Conservation (phyloP, 1,140 invertebrate genomes). For the Brachystomella parvula region DNA sequence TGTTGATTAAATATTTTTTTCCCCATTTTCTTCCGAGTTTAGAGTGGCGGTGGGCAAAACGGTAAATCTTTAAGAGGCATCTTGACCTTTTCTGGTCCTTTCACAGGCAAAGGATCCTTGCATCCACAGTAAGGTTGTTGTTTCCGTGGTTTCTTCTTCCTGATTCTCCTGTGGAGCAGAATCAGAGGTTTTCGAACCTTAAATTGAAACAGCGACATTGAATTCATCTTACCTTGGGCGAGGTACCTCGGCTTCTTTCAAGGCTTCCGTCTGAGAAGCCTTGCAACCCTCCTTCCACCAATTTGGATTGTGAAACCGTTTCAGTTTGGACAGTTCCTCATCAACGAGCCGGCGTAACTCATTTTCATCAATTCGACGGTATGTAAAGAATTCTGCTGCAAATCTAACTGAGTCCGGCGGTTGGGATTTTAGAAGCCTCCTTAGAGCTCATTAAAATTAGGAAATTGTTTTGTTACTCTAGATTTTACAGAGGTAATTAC, state of each 20-base stretch:
- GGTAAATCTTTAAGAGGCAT: no score
- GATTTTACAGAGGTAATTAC: conserved; percentile 5
- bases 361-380: no score
- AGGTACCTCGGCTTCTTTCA: conserved; percentile 3
- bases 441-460: not conserved
- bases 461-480: not conserved
- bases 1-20: no score
- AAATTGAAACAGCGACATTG: not conserved
- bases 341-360: conserved; percentile 5
- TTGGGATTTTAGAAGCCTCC: conserved; percentile 4
- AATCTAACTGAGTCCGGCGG: conserved; percentile 8
- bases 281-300: not conserved
- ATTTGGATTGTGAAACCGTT: not conserved
- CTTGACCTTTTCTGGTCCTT: not conserved
- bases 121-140: conserved; percentile 17
- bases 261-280: no score
- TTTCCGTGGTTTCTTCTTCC: conserved; percentile 1
- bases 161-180: not conserved
- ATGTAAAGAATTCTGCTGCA: conserved; percentile 21
- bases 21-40: no score
- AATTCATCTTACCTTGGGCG: conserved; percentile 6
- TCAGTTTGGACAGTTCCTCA: conserved; percentile 2
- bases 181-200: not conserved
- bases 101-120: conserved; percentile 12
- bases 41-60: no score